Percentiles rank a stretch among this genome's conserved stretches.
Evolutionary conservation across 2,113 vertebrate species (phyloP).

Genomic region (Chaetops frenatus): DNA sequence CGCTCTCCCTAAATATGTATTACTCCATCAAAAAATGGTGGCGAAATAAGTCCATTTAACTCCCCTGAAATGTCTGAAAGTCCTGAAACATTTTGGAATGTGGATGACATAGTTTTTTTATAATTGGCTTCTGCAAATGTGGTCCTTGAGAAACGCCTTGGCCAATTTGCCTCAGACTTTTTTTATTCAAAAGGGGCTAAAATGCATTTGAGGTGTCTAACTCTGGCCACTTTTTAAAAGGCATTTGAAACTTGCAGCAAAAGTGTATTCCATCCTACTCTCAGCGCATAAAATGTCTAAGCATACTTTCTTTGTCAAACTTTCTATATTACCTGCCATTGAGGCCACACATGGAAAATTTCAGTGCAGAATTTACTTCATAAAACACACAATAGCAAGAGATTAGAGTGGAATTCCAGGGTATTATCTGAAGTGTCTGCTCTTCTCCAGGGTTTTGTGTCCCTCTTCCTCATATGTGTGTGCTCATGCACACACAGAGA

Average conservation of each 20-base stretch:
- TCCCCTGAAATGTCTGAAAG: not conserved
- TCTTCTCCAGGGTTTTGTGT: not conserved
- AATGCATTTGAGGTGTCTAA: not conserved
- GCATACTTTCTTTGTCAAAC: not conserved
- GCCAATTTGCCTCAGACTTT: not conserved
- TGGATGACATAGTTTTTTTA: not conserved
- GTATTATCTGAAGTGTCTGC: not conserved
- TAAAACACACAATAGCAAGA: not conserved
- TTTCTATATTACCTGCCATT: not conserved
- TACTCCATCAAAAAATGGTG: not conserved
- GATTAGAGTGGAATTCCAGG: not conserved
- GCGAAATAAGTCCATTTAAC: not conserved
- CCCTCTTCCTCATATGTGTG: not conserved
- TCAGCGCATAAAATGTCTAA: not conserved
- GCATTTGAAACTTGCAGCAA: not conserved
- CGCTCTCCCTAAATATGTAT: not conserved
- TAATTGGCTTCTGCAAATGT: not conserved
- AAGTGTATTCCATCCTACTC: not conserved
- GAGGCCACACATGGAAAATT: not conserved
- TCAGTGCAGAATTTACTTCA: not conserved
- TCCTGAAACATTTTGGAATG: not conserved
- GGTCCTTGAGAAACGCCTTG: not conserved
- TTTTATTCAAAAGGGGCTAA: not conserved
- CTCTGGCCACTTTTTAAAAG: not conserved
- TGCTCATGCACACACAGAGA: fast-evolving